phyloP scores from a whole-genome alignment of 2,888 invertebrate genomes.

The Tenthredo scrophulariae region DNA sequence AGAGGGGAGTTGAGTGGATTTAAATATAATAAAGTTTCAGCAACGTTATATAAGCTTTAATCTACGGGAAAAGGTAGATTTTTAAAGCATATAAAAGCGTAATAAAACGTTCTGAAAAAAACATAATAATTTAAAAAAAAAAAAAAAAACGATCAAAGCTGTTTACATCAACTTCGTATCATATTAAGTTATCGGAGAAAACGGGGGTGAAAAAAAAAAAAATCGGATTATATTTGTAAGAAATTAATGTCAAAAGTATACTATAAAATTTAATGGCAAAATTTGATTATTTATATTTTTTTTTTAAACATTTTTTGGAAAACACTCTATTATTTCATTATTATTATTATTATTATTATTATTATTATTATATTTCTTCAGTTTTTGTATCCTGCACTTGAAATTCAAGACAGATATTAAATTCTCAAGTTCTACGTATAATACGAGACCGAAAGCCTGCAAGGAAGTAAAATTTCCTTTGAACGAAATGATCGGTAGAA shows the following conservation, averaged over 20 bases:
- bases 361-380: neutral
- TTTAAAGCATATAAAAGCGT: neutral
- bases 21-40: neutral
- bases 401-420: neutral
- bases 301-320: too few species aligned
- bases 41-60: neutral
- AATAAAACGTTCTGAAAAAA: neutral
- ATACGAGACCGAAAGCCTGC: neutral
- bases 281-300: neutral
- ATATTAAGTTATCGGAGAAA: neutral
- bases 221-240: neutral
- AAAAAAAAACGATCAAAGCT: neutral
- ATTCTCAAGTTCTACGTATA: neutral
- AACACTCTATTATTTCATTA: neutral
- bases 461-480: neutral
- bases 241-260: neutral
- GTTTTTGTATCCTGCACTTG: neutral
- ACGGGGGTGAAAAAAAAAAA: neutral
- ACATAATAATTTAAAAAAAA: neutral
- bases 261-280: neutral
- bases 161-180: neutral
- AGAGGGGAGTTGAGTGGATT: neutral
- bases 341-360: neutral
- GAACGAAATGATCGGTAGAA: neutral
- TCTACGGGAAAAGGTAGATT: neutral